Base-by-base conservation (phyloP, 2,113 vertebrate genomes). In the Mastomys coucha region DNA sequence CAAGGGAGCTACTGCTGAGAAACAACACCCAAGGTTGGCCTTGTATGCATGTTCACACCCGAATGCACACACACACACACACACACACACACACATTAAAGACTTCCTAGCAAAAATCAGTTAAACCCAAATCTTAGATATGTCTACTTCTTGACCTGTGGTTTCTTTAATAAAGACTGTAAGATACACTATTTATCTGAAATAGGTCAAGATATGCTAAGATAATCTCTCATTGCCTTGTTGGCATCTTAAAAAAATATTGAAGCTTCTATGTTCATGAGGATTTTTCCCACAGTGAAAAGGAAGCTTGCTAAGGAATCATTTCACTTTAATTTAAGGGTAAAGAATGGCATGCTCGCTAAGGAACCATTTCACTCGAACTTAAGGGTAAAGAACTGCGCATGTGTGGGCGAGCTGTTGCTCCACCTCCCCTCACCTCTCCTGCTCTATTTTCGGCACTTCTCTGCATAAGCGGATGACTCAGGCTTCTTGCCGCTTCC, bases 401-500 rank as follows among this genome's bases (percentile, higher is more conserved):
- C 56, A 33, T 45, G 19, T 1, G 86, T 97, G 95, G 89, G 94
- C 81, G 94, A 96, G 82, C 58, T 96, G 84, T 70, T 73, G 67
- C 88, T 77, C 82, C 5, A 45, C 36, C 33, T 60, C 31, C 77
- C 39, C 53, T 88, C 92, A 51, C 95, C 94, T 77, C 56, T 33
- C 86, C 26, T 36, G 13, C 26, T 95, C 93, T 97, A 91, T 96
- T 97, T 96, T 87, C 77, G 82, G 88, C 70, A 1, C 5, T 77
- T 90, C 19, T 65, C 42, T 93, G 60, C 85, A 80, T 58, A 93
- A 95, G 95, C 31, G 39, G 67, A 95, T 91, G 97, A 97, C 67
- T 97, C 96, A 97, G 94, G 77, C 33, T 93, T 91, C 93, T 90
- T 72, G 42, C 67, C 49, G 39, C 91, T 97, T 94, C 95, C 93